Evolutionary conservation across 2,113 vertebrate genomes (phyloP).

Genomic region (Halichoerus grypus): DNA sequence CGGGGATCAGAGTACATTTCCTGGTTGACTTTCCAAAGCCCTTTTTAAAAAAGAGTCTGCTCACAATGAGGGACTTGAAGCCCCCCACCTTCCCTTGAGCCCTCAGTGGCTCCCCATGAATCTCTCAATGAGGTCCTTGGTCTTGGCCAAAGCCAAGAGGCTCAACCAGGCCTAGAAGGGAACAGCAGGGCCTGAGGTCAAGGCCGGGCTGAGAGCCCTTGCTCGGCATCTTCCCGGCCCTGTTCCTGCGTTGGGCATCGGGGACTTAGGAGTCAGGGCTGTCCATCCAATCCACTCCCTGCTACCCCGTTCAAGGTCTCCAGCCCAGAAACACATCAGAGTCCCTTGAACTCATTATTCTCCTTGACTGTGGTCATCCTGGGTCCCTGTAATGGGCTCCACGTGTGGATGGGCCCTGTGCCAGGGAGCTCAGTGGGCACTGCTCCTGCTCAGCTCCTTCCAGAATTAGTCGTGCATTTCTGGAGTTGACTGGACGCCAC

Average conservation of each 20-base stretch:
- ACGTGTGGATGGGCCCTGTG: fast-evolving
- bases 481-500: not conserved
- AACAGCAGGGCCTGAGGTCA: too few species aligned
- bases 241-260: not conserved
- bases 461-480: not conserved
- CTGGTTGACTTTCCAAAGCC: not conserved
- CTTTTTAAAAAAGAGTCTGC: not conserved
- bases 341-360: not conserved
- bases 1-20: too few species aligned
- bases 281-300: not conserved
- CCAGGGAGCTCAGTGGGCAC: not conserved
- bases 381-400: not conserved
- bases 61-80: not conserved
- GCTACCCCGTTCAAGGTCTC: too few species aligned
- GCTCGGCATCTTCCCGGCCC: fast-evolving
- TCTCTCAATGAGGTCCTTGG: not conserved
- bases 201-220: not conserved
- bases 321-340: not conserved
- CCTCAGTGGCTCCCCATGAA: not conserved
- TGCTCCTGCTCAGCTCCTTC: fast-evolving
- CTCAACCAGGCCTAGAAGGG: not conserved
- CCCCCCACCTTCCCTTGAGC: not conserved
- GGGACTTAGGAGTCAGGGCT: not conserved
- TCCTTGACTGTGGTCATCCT: not conserved
- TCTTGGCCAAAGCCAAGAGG: not conserved